Conservation (phyloP, 1,140 invertebrate genomes). For the Calephelis nemesis region DNA sequence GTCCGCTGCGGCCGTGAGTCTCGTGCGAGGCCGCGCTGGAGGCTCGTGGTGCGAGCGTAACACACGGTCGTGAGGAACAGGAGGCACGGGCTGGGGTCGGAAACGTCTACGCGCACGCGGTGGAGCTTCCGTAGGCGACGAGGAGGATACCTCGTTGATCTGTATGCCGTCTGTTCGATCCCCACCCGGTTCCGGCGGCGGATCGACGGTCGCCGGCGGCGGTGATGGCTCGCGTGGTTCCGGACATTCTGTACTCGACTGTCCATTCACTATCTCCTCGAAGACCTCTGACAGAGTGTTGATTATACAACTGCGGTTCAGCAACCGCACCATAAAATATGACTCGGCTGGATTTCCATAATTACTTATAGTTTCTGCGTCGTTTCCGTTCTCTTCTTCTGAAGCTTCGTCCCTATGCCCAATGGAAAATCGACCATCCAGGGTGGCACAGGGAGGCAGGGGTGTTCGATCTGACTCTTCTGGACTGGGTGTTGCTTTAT, state of each 20-base stretch:
- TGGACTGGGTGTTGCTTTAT: slow-evolving; percentile 36
- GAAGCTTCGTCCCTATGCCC: slow-evolving; percentile 36
- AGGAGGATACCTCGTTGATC: slow-evolving; percentile 82
- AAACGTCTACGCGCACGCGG: slow-evolving; percentile 44
- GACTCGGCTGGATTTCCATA: slow-evolving; percentile 76
- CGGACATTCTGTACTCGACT: slow-evolving; percentile 20
- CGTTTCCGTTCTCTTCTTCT: slow-evolving; percentile 36
- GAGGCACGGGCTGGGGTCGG: slow-evolving; percentile 36
- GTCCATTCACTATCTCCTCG: slow-evolving; percentile 53
- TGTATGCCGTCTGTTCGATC: slow-evolving; percentile 69
- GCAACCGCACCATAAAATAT: slow-evolving; percentile 68
- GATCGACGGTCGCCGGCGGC: slow-evolving; percentile 29
- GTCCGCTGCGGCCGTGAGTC: slow-evolving; percentile 39
- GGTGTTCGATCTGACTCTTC: slow-evolving; percentile 37
- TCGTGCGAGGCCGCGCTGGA: slow-evolving; percentile 52
- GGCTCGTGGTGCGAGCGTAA: slow-evolving; percentile 66
- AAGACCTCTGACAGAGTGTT: slow-evolving; percentile 66
- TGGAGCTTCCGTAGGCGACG: slow-evolving; percentile 68
- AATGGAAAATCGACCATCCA: slow-evolving; percentile 54
- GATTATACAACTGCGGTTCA: slow-evolving; percentile 59
- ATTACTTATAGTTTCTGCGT: slow-evolving; percentile 54
- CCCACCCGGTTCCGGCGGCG: slow-evolving; percentile 25
- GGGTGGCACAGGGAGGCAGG: slow-evolving; percentile 55
- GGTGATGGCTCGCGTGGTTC: slow-evolving; percentile 39
- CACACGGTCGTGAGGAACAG: slow-evolving; percentile 53